phyloP scores from a whole-genome alignment of 2,113 vertebrate genomes.

The Boleophthalmus pectinirostris region DNA sequence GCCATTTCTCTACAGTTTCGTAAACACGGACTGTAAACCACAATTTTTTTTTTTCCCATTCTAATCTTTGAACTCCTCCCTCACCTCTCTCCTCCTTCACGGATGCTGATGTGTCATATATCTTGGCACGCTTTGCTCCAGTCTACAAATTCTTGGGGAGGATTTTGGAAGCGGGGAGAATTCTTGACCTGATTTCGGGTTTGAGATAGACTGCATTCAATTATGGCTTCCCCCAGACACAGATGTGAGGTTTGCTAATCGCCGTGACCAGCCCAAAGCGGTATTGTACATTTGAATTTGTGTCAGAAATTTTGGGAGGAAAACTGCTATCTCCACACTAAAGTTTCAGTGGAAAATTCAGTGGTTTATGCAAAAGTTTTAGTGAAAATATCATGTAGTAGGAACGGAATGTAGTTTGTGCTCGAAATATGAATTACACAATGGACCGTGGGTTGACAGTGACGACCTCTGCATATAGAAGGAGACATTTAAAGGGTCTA shows the following conservation, averaged over 20 bases:
- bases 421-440: too few species aligned
- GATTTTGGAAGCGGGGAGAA: constrained; percentile 16
- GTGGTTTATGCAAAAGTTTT: not conserved
- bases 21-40: constrained; percentile 5
- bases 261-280: constrained; percentile 14
- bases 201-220: constrained; percentile 22
- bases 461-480: too few species aligned
- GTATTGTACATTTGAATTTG: constrained; percentile 6
- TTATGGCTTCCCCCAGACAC: constrained; percentile 22
- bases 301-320: not conserved
- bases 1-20: not conserved
- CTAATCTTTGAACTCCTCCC: constrained; percentile 16
- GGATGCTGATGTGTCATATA: constrained; percentile 26
- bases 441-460: too few species aligned
- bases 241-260: constrained; percentile 29
- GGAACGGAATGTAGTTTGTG: too few species aligned
- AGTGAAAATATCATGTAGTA: not conserved
- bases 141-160: constrained; percentile 14
- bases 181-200: constrained; percentile 40
- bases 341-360: not conserved
- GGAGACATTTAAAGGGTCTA: too few species aligned
- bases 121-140: constrained; percentile 4
- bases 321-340: not conserved
- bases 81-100: constrained; percentile 9
- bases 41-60: not conserved